phyloP scores from a whole-genome alignment of 2,888 invertebrate genomes.

The Cheilosia variabilis region DNA sequence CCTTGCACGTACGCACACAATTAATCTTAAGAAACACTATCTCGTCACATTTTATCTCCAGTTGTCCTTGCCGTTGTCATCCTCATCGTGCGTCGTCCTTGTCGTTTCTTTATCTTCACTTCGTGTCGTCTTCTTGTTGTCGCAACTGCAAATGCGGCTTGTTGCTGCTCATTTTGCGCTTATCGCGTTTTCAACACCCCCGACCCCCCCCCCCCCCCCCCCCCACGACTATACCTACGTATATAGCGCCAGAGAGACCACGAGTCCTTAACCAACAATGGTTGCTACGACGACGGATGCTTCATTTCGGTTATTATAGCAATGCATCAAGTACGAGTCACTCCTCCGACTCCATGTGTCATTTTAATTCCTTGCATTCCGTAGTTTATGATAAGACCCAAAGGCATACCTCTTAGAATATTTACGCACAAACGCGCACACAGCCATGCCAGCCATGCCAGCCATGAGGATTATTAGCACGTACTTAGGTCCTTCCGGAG shows the following conservation, averaged over 20 bases:
- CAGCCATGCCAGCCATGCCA: neutral
- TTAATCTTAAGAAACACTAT: constrained; percentile 46
- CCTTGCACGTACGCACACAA: constrained; percentile 41
- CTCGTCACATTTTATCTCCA: constrained; percentile 1
- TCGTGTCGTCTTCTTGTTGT: constrained; percentile 24
- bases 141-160: constrained; percentile 57
- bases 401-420: constrained; percentile 16
- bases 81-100: constrained; percentile 10
- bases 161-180: constrained; percentile 56
- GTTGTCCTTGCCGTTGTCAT: constrained; percentile 27
- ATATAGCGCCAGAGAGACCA: constrained; percentile 28
- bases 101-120: constrained; percentile 32
- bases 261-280: constrained; percentile 25
- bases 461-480: constrained; percentile 51
- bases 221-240: neutral
- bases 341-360: constrained; percentile 37
- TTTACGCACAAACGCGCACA: neutral
- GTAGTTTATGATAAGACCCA: constrained; percentile 51
- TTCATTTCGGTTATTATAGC: constrained; percentile 44
- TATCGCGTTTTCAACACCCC: constrained; percentile 13
- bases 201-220: neutral
- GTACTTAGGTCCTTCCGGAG: constrained; percentile 23
- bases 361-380: constrained; percentile 57
- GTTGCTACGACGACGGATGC: constrained; percentile 15
- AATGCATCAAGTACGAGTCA: constrained; percentile 48